phyloP scores from a whole-genome alignment of 2,888 invertebrate genomes.

The Tuberolachnus salignus region DNA sequence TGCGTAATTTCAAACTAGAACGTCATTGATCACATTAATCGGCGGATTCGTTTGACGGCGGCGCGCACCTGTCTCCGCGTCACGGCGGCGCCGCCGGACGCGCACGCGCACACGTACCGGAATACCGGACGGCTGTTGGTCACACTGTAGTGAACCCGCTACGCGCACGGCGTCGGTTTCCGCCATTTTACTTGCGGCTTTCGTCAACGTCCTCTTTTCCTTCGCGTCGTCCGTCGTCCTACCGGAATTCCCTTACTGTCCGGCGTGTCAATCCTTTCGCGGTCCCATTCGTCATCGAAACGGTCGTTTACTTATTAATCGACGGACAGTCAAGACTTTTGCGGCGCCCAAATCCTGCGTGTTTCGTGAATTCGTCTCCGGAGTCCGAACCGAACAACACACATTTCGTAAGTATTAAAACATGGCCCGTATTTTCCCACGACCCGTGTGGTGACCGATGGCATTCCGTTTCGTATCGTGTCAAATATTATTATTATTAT shows the following conservation, averaged over 20 bases:
- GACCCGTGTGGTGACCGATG: too few relatives aligned
- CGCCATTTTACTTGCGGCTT: slow-evolving; percentile 47
- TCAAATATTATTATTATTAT: too few relatives aligned
- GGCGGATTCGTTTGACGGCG: background rate
- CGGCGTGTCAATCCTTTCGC: background rate
- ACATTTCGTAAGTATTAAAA: too few relatives aligned
- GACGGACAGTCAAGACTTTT: too few relatives aligned
- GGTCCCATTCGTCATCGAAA: background rate
- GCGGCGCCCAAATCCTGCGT: too few relatives aligned
- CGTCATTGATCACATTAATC: background rate
- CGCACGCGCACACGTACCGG: too few relatives aligned
- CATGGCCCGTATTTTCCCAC: too few relatives aligned
- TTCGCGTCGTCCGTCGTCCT: background rate
- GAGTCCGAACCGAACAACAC: too few relatives aligned
- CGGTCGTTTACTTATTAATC: too few relatives aligned
- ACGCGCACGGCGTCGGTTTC: slow-evolving; percentile 42
- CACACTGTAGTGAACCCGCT: slow-evolving; percentile 19
- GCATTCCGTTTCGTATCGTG: too few relatives aligned
- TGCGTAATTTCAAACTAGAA: too few relatives aligned
- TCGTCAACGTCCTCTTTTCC: background rate
- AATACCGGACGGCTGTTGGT: slow-evolving; percentile 4
- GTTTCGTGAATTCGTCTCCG: too few relatives aligned
- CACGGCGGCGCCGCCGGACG: background rate
- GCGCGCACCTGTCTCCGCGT: background rate
- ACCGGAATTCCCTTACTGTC: background rate